Conservation (phyloP, 2,797 vertebrate genomes). For the Capromys pilorides region DNA sequence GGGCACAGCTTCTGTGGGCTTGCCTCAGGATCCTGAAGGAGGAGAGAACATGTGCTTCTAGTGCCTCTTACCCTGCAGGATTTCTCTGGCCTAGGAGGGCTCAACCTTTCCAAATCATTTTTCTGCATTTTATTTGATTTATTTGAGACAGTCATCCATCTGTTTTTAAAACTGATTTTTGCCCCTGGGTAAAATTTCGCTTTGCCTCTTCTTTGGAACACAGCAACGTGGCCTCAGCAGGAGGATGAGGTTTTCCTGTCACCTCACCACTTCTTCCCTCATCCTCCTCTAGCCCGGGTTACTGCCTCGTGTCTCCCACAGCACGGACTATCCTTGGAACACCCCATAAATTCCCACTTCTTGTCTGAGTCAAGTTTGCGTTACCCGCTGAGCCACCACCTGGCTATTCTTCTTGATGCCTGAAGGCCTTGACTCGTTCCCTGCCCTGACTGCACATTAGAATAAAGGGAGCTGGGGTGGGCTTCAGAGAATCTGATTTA, state of each 20-base stretch:
- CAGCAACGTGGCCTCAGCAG: background rate
- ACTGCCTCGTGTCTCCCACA: background rate
- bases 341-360: background rate
- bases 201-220: background rate
- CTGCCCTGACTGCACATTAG: background rate
- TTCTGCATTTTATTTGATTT: background rate
- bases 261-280: background rate
- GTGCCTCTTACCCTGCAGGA: background rate
- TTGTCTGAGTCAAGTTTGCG: constrained; percentile 8
- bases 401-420: constrained; percentile 27
- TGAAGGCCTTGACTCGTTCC: background rate
- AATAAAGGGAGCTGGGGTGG: background rate
- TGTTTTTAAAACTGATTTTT: constrained; percentile 14
- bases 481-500: background rate
- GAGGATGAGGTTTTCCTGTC: background rate
- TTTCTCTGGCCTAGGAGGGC: background rate
- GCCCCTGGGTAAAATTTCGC: constrained; percentile 12
- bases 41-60: background rate
- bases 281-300: background rate
- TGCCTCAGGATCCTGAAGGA: background rate
- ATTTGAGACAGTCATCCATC: background rate
- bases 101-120: background rate
- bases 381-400: constrained; percentile 24
- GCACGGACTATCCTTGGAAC: background rate
- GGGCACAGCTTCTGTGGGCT: rapidly evolving